Evolutionary conservation across 2,888 invertebrate species (phyloP), one percentile per base, ranked within the genome.

Genomic region (Marasmarcha lunaedactyla): DNA sequence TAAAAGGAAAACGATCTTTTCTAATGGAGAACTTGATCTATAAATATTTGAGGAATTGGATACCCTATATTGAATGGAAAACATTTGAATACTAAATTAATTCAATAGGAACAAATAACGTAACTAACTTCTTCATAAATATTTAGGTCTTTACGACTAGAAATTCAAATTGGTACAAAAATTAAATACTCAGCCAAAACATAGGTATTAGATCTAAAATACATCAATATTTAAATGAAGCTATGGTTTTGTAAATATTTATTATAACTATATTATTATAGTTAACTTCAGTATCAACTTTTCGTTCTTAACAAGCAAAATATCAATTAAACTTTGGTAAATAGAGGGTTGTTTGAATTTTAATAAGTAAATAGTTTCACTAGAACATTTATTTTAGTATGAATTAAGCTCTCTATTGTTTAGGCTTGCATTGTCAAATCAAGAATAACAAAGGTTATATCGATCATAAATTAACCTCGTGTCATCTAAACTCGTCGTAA

Each of bases 371-470:
- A 71, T 74, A 74, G 58, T 67, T 63, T 72, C 79, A 78, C 70
- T 73, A 78, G 74, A 79, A 74, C 72, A 73, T 76, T 77, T 71
- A 71, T 62, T 70, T 69, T 59, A 68, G 72, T 71, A 59, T 68
- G 67, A 62, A 54, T 62, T 79, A 81, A 83, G 81, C 83, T 83
- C 81, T 81, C 69, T 81, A 79, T 67, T 59, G 59, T 66, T 61
- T 81, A 83, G 81, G 81, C 81, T 79, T n/a, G n/a, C 71, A 61
- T 59, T 61, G 63, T 64, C 57, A 52, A 50, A 4, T 70, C 71
- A 64, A 66, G 69, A 71, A 68, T 53, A 58, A 69, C 74, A 71
- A 59, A 69, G 68, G 65, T 62, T 49, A 65, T 69, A 65, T 61
- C 62, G 40, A n/a, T n/a, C n/a, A n/a, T n/a, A n/a, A n/a, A n/a